Evolutionary conservation across 2,888 invertebrate species (phyloP).

Genomic region (Rotaria sp.): DNA sequence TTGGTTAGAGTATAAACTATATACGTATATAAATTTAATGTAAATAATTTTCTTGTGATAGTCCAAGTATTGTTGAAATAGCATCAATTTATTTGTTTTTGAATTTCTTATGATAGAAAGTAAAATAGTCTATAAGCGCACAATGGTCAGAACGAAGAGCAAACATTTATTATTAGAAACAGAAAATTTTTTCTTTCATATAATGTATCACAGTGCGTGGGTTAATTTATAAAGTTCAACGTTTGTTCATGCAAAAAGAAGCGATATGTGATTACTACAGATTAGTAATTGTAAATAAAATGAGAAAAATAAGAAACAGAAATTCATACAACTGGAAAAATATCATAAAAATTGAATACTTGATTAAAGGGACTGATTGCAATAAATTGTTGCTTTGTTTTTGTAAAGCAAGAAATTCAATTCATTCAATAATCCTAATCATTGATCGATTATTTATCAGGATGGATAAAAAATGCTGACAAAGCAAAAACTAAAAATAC

Average conservation of each 20-base stretch:
- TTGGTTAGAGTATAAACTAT: too few relatives aligned
- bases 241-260: not conserved
- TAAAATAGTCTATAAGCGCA: too few relatives aligned
- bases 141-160: not conserved
- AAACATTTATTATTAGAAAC: not conserved
- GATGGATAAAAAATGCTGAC: conserved; percentile 40
- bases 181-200: not conserved
- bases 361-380: too few relatives aligned
- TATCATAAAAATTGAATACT: too few relatives aligned
- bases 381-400: not conserved
- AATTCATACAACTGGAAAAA: not conserved
- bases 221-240: too few relatives aligned
- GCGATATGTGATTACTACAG: not conserved
- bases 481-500: conserved; percentile 40
- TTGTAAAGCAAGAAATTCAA: not conserved
- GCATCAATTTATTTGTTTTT: too few relatives aligned
- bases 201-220: not conserved
- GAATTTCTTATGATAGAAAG: too few relatives aligned
- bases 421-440: not conserved
- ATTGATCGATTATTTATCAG: not conserved
- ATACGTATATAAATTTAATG: too few relatives aligned
- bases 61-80: too few relatives aligned
- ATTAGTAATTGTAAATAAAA: not conserved
- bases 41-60: too few relatives aligned
- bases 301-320: not conserved